These are phyloP conservation scores for Dendroctonus ponderosae DNA, from an alignment of 1,140 invertebrate genomes.

Conservation along the genomic window DNA sequence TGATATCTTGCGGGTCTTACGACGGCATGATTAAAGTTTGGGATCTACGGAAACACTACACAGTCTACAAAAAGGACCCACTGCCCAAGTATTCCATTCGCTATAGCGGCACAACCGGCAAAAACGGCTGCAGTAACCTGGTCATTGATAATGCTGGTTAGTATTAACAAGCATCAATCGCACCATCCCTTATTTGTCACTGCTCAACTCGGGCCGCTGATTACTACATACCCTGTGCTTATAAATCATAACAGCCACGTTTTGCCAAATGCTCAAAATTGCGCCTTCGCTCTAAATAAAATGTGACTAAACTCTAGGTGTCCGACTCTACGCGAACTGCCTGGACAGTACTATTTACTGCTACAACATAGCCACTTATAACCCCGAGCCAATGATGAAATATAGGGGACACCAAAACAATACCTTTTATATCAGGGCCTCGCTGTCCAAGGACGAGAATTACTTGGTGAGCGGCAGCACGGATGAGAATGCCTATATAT, in stretches of 20 bases:
- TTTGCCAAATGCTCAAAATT: too few species aligned
- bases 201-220: not conserved
- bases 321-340: constrained; percentile 79
- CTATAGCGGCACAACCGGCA: constrained; percentile 67
- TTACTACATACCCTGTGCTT: not conserved
- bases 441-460: constrained; percentile 73
- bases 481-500: constrained; percentile 81
- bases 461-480: constrained; percentile 83
- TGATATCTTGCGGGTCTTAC: constrained; percentile 78
- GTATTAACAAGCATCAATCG: not conserved
- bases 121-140: constrained; percentile 76
- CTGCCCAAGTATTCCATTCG: constrained; percentile 68
- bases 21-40: constrained; percentile 85
- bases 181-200: not conserved
- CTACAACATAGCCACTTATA: constrained; percentile 74
- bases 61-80: constrained; percentile 65
- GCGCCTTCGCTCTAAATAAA: not conserved
- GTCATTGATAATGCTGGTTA: constrained; percentile 63
- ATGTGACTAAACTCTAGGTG: constrained; percentile 40
- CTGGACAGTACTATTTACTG: constrained; percentile 83
- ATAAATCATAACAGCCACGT: too few species aligned
- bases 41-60: constrained; percentile 82
- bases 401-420: constrained; percentile 71
- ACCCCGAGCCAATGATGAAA: constrained; percentile 60
- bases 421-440: constrained; percentile 81